phyloP scores from a whole-genome alignment of 2,888 invertebrate genomes.

The Oscheius sp. region DNA sequence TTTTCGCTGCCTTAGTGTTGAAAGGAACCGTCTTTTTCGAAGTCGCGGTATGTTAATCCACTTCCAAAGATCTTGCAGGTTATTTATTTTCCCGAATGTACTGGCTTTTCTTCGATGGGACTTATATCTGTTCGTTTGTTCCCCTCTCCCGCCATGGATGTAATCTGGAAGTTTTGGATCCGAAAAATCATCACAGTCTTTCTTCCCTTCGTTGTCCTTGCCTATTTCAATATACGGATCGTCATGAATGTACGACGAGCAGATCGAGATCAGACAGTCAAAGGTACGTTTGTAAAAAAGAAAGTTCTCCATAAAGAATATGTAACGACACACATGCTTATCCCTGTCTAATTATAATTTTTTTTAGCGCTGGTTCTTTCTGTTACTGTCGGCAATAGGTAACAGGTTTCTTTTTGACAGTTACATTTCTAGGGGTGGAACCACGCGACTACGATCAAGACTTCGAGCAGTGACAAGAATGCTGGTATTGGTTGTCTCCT shows the following conservation, averaged over 20 bases:
- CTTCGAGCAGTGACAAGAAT: constrained; percentile 56
- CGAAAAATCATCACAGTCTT: constrained; percentile 64
- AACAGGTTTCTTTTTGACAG: neutral
- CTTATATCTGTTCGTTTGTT: constrained; percentile 50
- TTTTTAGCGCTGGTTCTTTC: constrained; percentile 64
- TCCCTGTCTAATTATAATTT: too few species aligned
- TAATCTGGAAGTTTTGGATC: constrained; percentile 63
- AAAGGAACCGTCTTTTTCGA: constrained; percentile 65
- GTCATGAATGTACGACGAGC: constrained; percentile 61
- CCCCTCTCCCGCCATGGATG: constrained; percentile 49
- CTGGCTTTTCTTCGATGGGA: constrained; percentile 57
- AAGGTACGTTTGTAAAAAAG: too few species aligned
- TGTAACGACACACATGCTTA: too few species aligned
- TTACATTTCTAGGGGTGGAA: constrained; percentile 51
- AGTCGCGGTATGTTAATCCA: constrained; percentile 42
- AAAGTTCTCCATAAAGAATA: too few species aligned
- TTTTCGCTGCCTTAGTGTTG: constrained; percentile 54
- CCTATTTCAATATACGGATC: constrained; percentile 64
- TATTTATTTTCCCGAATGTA: constrained; percentile 45
- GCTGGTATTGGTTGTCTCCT: constrained; percentile 58
- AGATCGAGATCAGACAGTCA: constrained; percentile 61
- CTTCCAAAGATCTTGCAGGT: constrained; percentile 38
- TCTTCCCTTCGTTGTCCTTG: constrained; percentile 64
- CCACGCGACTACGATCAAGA: constrained; percentile 48
- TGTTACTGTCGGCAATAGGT: constrained; percentile 62